Base-by-base conservation (phyloP, 2,797 vertebrate genomes). In the Lacerta viridis region DNA sequence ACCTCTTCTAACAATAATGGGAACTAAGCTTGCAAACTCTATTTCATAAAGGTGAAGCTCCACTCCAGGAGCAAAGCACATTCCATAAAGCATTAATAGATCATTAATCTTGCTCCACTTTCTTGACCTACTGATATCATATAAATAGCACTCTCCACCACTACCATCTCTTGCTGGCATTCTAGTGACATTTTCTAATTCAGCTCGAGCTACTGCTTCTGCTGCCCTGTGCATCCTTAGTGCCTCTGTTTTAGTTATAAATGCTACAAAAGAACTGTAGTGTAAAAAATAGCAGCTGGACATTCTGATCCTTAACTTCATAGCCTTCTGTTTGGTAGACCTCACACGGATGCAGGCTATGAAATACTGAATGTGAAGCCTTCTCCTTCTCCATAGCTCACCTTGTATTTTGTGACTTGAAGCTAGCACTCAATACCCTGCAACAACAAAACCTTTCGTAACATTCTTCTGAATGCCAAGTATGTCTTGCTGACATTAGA, bases 91-190 rank as follows among this genome's bases (percentile, higher is more conserved):
- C 13, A 91, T 89, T 94, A 27, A 81, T 41, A 90, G 75, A 85
- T 87, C 92, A 89, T 93, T 92, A 88, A 83, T 89, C 81, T 87
- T 90, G 43, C 87, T 92, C 66, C 89, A 77, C 23, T 89, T 92
- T 90, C 46, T 78, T 94, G 81, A 94, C 66, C 83, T 88, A 69
- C 50, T 2, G 23, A 89, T 8, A 87, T 84, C 9, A 25, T 89
- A 82, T 88, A 89, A 89, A 89, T 81, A 81, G 88, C 59, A 68
- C 33, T 76, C 83, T 39, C 59, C 33, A 55, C 23, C 59, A 50
- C 18, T 0, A 0, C 76, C 88, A 86, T 88, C 0, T 13, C 80
- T 92, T 88, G 83, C 84, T 83, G 68, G n/a, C 29, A 81, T 0
- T 92, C 89, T 5, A 5, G 55, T 92, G 84, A 84, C 81, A 75